Evolutionary conservation across 2,797 vertebrate genomes (phyloP).

Genomic region (Leptoclinus maculatus): DNA sequence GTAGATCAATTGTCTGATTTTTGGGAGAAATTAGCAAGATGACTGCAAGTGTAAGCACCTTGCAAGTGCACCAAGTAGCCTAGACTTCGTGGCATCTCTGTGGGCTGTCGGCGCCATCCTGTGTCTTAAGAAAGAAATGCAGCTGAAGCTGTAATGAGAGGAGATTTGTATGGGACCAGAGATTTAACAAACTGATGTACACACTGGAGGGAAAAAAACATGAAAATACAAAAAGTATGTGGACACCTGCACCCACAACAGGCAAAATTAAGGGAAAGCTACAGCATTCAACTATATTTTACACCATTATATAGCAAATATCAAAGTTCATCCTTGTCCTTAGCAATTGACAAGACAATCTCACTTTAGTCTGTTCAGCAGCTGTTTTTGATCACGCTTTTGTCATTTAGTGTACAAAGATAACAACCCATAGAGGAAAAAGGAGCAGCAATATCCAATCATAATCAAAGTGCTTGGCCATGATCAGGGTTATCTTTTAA

Average conservation of each 20-base stretch:
- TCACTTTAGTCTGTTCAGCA: not conserved
- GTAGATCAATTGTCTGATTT: not conserved
- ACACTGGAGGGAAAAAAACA: not conserved
- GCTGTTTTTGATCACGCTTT: not conserved
- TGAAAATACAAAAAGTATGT: not conserved
- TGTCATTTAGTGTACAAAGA: too few relatives aligned
- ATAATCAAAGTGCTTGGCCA: not conserved
- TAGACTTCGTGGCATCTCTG: not conserved
- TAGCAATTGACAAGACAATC: not conserved
- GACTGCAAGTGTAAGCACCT: not conserved
- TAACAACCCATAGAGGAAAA: not conserved
- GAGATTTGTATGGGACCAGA: too few relatives aligned
- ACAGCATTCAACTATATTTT: not conserved
- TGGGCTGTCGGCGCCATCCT: constrained; percentile 1
- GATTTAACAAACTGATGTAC: not conserved
- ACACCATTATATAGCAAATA: not conserved
- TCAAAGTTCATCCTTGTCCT: not conserved
- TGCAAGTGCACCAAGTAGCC: not conserved
- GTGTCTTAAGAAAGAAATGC: constrained; percentile 11
- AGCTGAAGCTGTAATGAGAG: not conserved
- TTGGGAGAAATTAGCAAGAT: not conserved
- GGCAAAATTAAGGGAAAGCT: not conserved
- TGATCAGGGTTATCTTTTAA: not conserved
- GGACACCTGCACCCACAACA: not conserved
- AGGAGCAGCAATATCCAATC: not conserved